Evolutionary conservation across 2,888 invertebrate genomes (phyloP), one percentile per base, ranked within the genome.

Genomic region (Andrena dorsata): DNA sequence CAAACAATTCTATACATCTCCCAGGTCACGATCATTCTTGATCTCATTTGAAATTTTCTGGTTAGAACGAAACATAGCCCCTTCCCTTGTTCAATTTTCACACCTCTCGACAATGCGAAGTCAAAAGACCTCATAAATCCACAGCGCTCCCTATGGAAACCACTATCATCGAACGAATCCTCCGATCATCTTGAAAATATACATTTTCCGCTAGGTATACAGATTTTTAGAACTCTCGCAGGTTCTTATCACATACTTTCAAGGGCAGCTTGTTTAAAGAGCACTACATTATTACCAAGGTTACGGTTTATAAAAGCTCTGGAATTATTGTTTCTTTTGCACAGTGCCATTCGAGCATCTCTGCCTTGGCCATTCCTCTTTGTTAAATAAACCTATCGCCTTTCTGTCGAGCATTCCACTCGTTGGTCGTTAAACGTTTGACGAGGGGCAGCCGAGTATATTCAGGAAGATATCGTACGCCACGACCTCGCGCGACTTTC

Each of bases 221-320:
- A 68, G 53, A 41, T n/a, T 66, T 70, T 69, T 56, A 53, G 49
- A 72, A 65, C 53, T 51, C 49, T 70, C 41, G 10, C 8, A 30
- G 60, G 58, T 56, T 63, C 53, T 73, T 76, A 76, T 82, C 65
- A 76, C 76, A 72, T 71, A 53, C 60, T 64, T 69, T 81, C 47
- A 70, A 74, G 47, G 74, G 70, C 70, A 74, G 28, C 49, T 74
- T 60, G 28, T 70, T 80, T 73, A 70, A 71, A 51, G 23, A 66
- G 28, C 56, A 63, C 83, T 83, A 83, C 83, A 83, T 83, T 68
- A 74, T 83, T 71, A 61, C 66, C 41, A 13, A 51, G 35, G 28
- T 77, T 51, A 66, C 53, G 60, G 6, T 53, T 30, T 23, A 41
- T 16, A 47, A 64, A 65, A 64, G 20, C 53, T 32, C n/a, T 2